These are phyloP conservation scores for Halictus rubicundus DNA, from an alignment of 1,140 invertebrate species.

Conservation along the genomic window DNA sequence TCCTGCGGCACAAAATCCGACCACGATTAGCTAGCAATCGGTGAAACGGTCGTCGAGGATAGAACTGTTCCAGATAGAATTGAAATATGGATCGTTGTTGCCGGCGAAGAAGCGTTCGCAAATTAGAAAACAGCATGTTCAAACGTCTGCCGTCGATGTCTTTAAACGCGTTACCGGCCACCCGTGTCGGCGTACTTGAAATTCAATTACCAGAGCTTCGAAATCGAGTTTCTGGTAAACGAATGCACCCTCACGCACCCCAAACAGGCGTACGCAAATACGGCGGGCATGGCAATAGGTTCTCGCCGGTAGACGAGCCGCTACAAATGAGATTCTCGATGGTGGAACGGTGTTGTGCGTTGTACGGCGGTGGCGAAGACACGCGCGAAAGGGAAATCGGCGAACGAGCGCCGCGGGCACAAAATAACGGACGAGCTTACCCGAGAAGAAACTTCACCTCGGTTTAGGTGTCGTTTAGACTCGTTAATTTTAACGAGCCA, in stretches of 20 bases:
- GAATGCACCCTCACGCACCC: conserved; percentile 59
- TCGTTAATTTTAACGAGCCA: too few relatives aligned
- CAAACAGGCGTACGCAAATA: conserved; percentile 58
- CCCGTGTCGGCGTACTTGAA: conserved; percentile 33
- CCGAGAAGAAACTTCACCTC: too few relatives aligned
- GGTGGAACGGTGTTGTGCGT: neutral
- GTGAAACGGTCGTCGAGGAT: neutral
- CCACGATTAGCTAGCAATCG: neutral
- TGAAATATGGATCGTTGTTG: too few relatives aligned
- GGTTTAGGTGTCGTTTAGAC: too few relatives aligned
- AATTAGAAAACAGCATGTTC: neutral
- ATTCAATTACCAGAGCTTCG: conserved; percentile 54
- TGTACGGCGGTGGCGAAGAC: neutral
- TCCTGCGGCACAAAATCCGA: conserved; percentile 49
- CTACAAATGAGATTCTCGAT: conserved; percentile 38
- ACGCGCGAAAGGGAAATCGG: conserved; percentile 15
- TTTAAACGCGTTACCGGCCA: conserved; percentile 31
- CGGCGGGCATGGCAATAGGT: conserved; percentile 30
- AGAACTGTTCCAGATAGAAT: too few relatives aligned
- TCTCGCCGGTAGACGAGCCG: neutral
- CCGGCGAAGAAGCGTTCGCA: neutral
- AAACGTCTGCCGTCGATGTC: conserved; percentile 26
- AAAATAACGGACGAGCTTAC: neutral
- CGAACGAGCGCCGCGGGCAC: neutral
- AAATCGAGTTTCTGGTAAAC: conserved; percentile 63